Evolutionary conservation across 92 coral and sea anemone genomes (phyloP).

Genomic region (Anthopleura xanthogrammica): DNA sequence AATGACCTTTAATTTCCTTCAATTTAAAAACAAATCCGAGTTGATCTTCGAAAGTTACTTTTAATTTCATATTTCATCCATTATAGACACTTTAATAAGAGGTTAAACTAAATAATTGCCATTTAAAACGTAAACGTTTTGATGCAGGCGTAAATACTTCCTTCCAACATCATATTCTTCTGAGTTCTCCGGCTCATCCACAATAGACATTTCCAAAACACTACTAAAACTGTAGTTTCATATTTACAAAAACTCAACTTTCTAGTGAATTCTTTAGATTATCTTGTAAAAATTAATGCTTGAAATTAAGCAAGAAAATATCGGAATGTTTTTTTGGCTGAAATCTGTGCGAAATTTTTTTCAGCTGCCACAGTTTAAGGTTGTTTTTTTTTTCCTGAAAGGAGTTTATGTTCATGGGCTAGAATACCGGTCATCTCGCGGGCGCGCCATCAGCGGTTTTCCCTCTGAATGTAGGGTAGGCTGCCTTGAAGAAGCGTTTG

Average conservation of each 20-base stretch:
- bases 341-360: neutral
- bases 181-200: neutral
- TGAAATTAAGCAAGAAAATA: too few species aligned
- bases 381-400: neutral
- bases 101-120: neutral
- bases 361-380: neutral
- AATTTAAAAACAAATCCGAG: neutral
- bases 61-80: neutral
- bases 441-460: too few species aligned
- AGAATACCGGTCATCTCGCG: too few species aligned
- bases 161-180: neutral
- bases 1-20: neutral
- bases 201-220: neutral
- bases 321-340: too few species aligned
- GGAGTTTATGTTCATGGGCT: neutral
- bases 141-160: neutral
- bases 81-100: neutral
- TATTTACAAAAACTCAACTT: neutral
- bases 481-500: too few species aligned
- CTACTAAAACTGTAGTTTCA: neutral
- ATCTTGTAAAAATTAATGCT: neutral
- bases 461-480: too few species aligned
- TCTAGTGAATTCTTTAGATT: neutral
- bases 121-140: neutral
- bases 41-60: neutral